These are phyloP conservation scores for Acronicta psi DNA, from an alignment of 2,888 invertebrate genomes.

Conservation along the genomic window DNA sequence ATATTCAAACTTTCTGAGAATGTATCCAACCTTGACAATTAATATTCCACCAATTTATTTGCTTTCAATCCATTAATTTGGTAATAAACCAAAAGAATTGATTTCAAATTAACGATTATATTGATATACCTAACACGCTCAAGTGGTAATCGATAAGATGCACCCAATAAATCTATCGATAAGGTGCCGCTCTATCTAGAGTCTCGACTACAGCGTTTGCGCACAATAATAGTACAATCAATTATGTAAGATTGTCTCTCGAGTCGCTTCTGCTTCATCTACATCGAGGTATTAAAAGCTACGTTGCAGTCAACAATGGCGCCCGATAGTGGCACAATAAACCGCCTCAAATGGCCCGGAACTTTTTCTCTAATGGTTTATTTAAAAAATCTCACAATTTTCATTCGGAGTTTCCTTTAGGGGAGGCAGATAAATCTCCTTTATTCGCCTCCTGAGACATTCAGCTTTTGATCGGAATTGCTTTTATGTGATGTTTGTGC, in stretches of 20 bases:
- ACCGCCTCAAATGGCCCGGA: slow-evolving; percentile 86
- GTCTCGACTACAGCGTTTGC: background rate
- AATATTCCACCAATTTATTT: no score
- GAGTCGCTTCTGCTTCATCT: slow-evolving; percentile 40
- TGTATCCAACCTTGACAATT: no score
- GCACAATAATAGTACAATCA: background rate
- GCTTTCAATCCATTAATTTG: no score
- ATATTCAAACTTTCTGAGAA: no score
- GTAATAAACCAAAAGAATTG: no score
- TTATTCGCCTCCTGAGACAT: slow-evolving; percentile 83
- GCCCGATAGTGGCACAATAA: slow-evolving; percentile 84
- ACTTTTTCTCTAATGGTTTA: slow-evolving; percentile 88
- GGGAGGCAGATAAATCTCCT: slow-evolving; percentile 81
- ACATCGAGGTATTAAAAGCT: slow-evolving; percentile 63
- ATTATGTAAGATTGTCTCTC: background rate
- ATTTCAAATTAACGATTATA: no score
- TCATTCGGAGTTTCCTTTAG: slow-evolving; percentile 84
- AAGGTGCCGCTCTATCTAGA: no score
- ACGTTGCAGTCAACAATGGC: slow-evolving; percentile 81
- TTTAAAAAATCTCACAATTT: slow-evolving; percentile 87
- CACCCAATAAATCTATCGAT: no score
- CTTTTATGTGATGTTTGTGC: slow-evolving; percentile 87
- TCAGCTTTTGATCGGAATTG: slow-evolving; percentile 84
- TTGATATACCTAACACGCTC: no score
- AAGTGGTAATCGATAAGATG: no score